These are phyloP conservation scores for Coregonus suidteri DNA, from an alignment of 2,797 vertebrate genomes.

Conservation along the genomic window DNA sequence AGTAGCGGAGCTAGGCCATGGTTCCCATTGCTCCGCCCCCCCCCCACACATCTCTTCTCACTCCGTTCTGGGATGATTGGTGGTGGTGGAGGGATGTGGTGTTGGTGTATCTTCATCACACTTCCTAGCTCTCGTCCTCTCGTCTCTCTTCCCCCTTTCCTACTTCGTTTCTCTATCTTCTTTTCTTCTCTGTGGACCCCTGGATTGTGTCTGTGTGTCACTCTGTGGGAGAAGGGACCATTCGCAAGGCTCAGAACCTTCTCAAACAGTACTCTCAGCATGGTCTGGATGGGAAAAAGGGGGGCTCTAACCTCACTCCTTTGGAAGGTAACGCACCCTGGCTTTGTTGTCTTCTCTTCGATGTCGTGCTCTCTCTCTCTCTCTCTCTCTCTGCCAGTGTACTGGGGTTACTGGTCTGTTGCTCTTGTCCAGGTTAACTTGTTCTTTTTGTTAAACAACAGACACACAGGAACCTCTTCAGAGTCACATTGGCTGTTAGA, in stretches of 20 bases:
- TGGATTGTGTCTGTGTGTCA: slow-evolving; percentile 30
- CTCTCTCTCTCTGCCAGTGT: slow-evolving; percentile 43
- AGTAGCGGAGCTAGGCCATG: slow-evolving; percentile 31
- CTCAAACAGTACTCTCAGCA: slow-evolving; percentile 99
- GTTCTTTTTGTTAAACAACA: slow-evolving; percentile 40
- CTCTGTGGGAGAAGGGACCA: slow-evolving; percentile 93
- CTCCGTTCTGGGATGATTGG: slow-evolving; percentile 26
- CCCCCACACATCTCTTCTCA: background rate
- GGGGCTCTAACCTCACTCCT: slow-evolving; percentile 98
- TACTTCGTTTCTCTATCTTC: slow-evolving; percentile 9
- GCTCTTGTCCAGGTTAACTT: background rate
- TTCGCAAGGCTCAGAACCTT: slow-evolving; percentile 99
- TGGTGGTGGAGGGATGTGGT: slow-evolving; percentile 77
- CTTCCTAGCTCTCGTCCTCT: slow-evolving; percentile 78
- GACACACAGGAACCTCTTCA: slow-evolving; percentile 25
- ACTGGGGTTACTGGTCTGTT: slow-evolving; percentile 6
- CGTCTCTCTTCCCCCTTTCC: slow-evolving; percentile 19
- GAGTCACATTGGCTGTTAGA: slow-evolving; percentile 48
- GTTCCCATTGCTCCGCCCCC: background rate
- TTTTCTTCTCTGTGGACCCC: slow-evolving; percentile 56
- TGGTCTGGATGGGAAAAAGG: slow-evolving; percentile 99
- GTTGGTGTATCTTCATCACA: slow-evolving; percentile 74
- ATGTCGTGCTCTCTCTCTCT: slow-evolving; percentile 52
- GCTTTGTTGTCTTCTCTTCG: slow-evolving; percentile 24
- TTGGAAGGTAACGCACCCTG: slow-evolving; percentile 91